Base-by-base conservation (phyloP, 1,140 invertebrate genomes). In the Leptoteleia sp. region DNA sequence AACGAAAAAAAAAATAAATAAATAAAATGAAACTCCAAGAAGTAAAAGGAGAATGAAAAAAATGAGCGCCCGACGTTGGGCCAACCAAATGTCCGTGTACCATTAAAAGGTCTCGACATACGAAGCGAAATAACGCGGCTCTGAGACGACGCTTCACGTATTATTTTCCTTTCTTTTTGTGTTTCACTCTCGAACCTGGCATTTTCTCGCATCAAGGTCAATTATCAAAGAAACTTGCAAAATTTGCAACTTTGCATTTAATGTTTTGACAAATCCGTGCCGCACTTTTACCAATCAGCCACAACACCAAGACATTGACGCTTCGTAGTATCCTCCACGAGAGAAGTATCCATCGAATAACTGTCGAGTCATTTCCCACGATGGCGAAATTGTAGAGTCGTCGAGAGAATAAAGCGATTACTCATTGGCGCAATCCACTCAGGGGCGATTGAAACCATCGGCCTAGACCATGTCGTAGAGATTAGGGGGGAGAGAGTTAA, bases 161-260 rank as follows among this genome's bases (percentile, higher is more conserved):
- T 64, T 27, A 12, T 37, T 55, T 61, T 65, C 27, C 7, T 40
- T 52, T 42, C 27, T 15, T 45, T 57, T 55, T 33, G 22, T 27
- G 22, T 55, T 52, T 35, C 35, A 68, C 19, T 45, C 13, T 45
- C 27, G 19, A 62, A 27, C 52, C 31, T 48, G 33, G 8, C 43
- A 61, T 54, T 55, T 77, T 61, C 15, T 79, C 64, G 64, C 22
- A 5, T 55, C 19, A 68, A 62, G 65, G 76, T 79, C 70, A 79
- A 79, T 79, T 79, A 73, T 65, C 7, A 62, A 64, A 25, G 9
- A 73, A 59, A 45, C 43, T 79, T 73, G 50, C 37, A 43, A 45
- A 9, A 55, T 62, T 55, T 55, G 4, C 52, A 62, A 40, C n/a
- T 64, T 62, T 25, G 33, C 40, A 68, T 59, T 55, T 11, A 57